Percentiles rank a stretch among this genome's conserved stretches.
phyloP scores from a whole-genome alignment of 1,140 invertebrate genomes.

The Macrotrachela quadricornifera region DNA sequence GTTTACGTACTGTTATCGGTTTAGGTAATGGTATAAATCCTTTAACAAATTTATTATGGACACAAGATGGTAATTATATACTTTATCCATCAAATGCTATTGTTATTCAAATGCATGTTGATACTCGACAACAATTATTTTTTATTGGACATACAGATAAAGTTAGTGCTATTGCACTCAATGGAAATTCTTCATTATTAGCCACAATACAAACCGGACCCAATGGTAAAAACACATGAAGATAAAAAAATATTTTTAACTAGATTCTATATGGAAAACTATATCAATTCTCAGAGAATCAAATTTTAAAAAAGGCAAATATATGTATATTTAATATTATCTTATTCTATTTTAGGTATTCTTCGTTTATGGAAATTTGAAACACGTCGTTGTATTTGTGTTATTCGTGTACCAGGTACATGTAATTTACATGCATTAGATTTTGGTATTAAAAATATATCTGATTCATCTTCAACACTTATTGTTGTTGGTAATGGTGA shows the following conservation, averaged over 20 bases:
- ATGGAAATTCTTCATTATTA: constrained; percentile 16
- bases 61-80: constrained; percentile 16
- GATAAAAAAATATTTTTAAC: no score
- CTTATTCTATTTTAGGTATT: background rate
- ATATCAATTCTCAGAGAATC: no score
- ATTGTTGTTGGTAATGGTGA: background rate
- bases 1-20: constrained; percentile 24
- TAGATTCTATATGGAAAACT: no score
- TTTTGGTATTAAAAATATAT: constrained; percentile 1
- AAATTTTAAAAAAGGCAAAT: no score
- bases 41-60: constrained; percentile 14
- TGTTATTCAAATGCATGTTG: constrained; percentile 21
- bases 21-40: constrained; percentile 20
- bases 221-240: no score
- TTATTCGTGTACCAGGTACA: constrained; percentile 25
- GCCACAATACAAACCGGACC: constrained; percentile 26
- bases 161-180: constrained; percentile 19
- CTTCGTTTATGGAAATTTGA: constrained; percentile 24
- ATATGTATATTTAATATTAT: no score
- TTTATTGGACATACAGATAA: constrained; percentile 30
- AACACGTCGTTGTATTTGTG: constrained; percentile 21
- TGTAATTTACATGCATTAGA: constrained; percentile 13
- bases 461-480: no score
- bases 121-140: constrained; percentile 23
- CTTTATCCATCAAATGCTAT: constrained; percentile 28